A percentile compares a stretch with the other conserved stretches of the same genome.
Conservation (phyloP, 2,113 vertebrate species). For the Oplegnathus fasciatus region DNA sequence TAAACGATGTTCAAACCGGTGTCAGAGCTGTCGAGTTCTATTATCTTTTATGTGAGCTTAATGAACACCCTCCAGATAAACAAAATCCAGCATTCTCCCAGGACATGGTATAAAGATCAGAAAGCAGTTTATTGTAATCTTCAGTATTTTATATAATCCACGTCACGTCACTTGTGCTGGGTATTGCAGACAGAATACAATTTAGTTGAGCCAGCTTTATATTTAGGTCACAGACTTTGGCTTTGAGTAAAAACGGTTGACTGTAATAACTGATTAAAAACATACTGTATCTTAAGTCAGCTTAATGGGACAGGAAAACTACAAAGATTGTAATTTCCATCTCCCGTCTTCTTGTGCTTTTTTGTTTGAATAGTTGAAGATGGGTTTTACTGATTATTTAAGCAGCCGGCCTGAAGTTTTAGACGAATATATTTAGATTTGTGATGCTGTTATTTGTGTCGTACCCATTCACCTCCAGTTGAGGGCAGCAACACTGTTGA, state of each 20-base stretch:
- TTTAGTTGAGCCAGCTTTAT: constrained; percentile 18
- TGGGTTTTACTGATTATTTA: neutral
- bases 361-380: neutral
- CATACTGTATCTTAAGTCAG: neutral
- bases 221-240: neutral
- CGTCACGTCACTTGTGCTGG: neutral
- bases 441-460: constrained; percentile 1
- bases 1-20: constrained; percentile 26
- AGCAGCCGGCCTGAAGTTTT: neutral
- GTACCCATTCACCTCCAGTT: constrained; percentile 41
- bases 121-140: constrained; percentile 20
- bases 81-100: neutral
- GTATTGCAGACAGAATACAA: neutral
- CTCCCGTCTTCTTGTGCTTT: neutral
- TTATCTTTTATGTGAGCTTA: constrained; percentile 41
- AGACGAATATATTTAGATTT: neutral
- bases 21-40: constrained; percentile 25
- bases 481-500: constrained; percentile 57
- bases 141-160: constrained; percentile 13
- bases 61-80: constrained; percentile 45
- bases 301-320: neutral
- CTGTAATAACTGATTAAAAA: neutral
- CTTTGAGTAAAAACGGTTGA: neutral
- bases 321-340: neutral
- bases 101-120: neutral